Evolutionary conservation across 2,797 vertebrate species (phyloP).

Genomic region (Danio albolineatus): DNA sequence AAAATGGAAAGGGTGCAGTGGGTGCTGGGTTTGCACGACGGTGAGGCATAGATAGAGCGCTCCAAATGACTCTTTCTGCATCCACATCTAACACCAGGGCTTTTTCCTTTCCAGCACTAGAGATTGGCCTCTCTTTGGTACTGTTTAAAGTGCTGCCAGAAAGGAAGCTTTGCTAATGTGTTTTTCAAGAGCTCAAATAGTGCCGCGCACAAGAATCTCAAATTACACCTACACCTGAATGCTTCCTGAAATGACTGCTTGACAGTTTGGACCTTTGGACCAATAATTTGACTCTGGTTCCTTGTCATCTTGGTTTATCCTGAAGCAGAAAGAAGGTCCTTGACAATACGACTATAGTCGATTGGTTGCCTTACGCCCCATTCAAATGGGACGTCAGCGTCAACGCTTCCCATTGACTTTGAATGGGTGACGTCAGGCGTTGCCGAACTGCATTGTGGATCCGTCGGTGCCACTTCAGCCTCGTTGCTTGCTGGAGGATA

Average conservation of each 20-base stretch:
- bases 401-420: no score
- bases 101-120: slow-evolving; percentile 7
- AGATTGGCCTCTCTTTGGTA: neutral
- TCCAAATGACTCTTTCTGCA: slow-evolving; percentile 9
- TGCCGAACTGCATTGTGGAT: no score
- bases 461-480: no score
- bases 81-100: slow-evolving; percentile 9
- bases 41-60: neutral
- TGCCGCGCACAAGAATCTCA: slow-evolving; percentile 11
- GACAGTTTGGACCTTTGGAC: slow-evolving; percentile 12
- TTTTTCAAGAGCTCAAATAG: slow-evolving; percentile 30
- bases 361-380: no score
- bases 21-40: neutral
- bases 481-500: no score
- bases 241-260: neutral
- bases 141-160: slow-evolving; percentile 23
- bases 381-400: no score
- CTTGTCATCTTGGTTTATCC: neutral
- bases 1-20: slow-evolving; percentile 34
- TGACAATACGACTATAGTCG: neutral
- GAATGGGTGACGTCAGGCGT: no score
- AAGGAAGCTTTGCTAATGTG: slow-evolving; percentile 39
- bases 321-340: neutral
- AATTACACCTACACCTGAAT: neutral
- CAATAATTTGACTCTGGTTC: neutral